phyloP scores from a whole-genome alignment of 1,140 invertebrate species.

The Formica exsecta region DNA sequence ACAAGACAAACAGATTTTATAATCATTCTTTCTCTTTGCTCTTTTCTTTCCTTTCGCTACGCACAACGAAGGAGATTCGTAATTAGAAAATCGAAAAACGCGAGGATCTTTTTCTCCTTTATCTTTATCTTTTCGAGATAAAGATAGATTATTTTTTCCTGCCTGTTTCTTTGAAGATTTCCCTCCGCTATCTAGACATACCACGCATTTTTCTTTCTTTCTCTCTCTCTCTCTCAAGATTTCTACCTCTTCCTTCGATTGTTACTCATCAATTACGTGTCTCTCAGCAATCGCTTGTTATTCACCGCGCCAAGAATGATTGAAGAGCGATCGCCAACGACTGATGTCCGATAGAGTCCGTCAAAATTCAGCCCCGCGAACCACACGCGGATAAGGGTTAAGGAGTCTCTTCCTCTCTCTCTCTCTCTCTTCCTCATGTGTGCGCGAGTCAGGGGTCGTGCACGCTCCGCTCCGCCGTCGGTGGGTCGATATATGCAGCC shows the following conservation, averaged over 20 bases:
- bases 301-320: slow-evolving; percentile 1
- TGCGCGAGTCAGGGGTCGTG: slow-evolving; percentile 61
- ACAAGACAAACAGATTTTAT: not conserved
- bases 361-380: slow-evolving; percentile 51
- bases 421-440: slow-evolving; percentile 48
- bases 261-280: not conserved
- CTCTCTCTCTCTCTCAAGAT: too few species aligned
- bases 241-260: not conserved
- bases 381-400: slow-evolving; percentile 50
- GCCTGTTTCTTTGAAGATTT: not conserved
- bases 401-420: slow-evolving; percentile 40
- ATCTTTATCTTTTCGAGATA: not conserved
- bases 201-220: not conserved
- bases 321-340: not conserved
- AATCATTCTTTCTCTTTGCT: not conserved
- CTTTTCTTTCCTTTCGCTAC: not conserved
- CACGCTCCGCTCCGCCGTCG: slow-evolving; percentile 53
- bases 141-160: not conserved
- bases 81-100: not conserved
- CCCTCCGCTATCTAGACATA: not conserved
- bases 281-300: not conserved
- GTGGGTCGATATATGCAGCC: slow-evolving; percentile 63
- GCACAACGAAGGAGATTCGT: not conserved
- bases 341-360: slow-evolving; percentile 15
- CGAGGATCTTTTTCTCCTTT: not conserved